Conservation (phyloP, 2,113 vertebrate genomes). For the Mesocricetus auratus region DNA sequence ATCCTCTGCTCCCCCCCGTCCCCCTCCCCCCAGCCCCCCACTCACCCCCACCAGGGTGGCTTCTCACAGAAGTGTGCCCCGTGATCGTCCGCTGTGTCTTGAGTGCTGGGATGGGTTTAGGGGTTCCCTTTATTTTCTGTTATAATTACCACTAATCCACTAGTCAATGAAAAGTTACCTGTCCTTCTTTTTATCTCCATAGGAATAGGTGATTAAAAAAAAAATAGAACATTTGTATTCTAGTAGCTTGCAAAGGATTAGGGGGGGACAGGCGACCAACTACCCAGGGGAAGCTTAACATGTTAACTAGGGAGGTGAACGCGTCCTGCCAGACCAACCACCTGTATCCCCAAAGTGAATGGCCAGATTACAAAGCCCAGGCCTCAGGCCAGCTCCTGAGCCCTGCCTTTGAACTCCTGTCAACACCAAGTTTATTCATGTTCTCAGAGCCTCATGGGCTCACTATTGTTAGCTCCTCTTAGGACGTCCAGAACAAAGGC, state of each 20-base stretch:
- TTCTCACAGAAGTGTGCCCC: background rate
- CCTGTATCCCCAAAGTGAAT: constrained; percentile 90
- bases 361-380: constrained; percentile 89
- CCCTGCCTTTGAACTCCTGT: constrained; percentile 89
- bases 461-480: constrained; percentile 87
- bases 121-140: constrained; percentile 50
- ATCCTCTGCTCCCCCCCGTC: too few species aligned
- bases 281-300: constrained; percentile 86
- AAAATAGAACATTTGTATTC: constrained; percentile 85
- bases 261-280: constrained; percentile 72
- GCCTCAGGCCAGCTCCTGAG: constrained; percentile 87
- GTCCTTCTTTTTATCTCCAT: constrained; percentile 62
- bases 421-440: constrained; percentile 89
- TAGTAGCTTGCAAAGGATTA: constrained; percentile 82
- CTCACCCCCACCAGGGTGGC: background rate
- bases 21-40: too few species aligned
- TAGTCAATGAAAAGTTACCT: constrained; percentile 73
- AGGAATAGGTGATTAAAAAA: constrained; percentile 85
- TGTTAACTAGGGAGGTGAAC: constrained; percentile 87
- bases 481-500: constrained; percentile 87
- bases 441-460: constrained; percentile 87
- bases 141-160: constrained; percentile 74
- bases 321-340: constrained; percentile 87
- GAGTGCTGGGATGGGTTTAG: constrained; percentile 37
- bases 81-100: background rate